Evolutionary conservation across 2,113 vertebrate genomes (phyloP), one percentile per base, ranked within the genome.

Genomic region (Ageneiosus marmoratus): DNA sequence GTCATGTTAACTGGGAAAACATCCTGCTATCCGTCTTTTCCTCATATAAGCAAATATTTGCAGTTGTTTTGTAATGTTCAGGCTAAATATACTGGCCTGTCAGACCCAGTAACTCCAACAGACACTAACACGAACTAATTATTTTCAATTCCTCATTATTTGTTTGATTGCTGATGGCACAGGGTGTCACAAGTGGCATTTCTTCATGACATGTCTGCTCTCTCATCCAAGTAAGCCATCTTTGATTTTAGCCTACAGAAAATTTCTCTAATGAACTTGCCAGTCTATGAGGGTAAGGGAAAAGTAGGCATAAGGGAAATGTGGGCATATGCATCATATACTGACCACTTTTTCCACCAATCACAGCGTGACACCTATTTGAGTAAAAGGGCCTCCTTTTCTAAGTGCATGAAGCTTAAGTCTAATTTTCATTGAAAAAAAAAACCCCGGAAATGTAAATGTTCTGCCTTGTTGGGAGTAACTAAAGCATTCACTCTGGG

Each of bases 151-250:
- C 89, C 92, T 93, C 90, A 93, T 90, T 89, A 91, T 92, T 87
- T 90, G 84, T 86, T 92, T 94, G 93, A 95, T 95, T 93, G 88
- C 77, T 90, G 92, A 91, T 94, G 92, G 93, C 92, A 95, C 88
- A 88, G 34, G 89, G 86, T 93, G 91, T 90, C 89, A 92, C 90
- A 88, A 89, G 87, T 91, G 73, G 91, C 88, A 58, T 84, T 83
- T 86, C 67, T 78, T 81, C 73, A 83, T 89, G 85, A 84, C 46
- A 32, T 82, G 79, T 86, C 88, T 84, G 77, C 46, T 83, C 86
- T 79, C 62, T 86, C 79, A 55, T 85, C 85, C 86, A 79, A 86
- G 80, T 86, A 27, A 83, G 82, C 62, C 65, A 58, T 86, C 75
- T 88, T 86, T 85, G 62, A 73, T 83, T 85, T 76, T 48, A 72